Percentiles rank a stretch among this genome's conserved stretches.
phyloP scores from a whole-genome alignment of 2,797 vertebrate species.

The Sebastes cheni region DNA sequence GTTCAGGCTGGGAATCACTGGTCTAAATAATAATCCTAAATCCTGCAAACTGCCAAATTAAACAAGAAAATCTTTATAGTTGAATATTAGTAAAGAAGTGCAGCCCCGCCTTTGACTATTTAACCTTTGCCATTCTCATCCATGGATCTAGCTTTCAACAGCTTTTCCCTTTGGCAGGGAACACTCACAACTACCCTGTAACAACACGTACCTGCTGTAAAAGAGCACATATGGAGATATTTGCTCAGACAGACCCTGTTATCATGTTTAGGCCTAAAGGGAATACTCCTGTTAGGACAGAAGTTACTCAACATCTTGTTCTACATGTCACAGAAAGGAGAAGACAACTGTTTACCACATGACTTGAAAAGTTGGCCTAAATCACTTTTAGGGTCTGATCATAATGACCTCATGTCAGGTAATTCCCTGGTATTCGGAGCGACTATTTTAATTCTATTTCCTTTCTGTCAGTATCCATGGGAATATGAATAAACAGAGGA shows the following conservation, averaged over 20 bases:
- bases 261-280: slow-evolving; percentile 40
- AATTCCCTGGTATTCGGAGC: slow-evolving; percentile 60
- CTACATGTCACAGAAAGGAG: neutral
- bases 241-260: slow-evolving; percentile 40
- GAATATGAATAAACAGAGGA: slow-evolving; percentile 69
- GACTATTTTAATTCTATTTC: slow-evolving; percentile 55
- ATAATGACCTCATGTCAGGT: slow-evolving; percentile 49
- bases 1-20: neutral
- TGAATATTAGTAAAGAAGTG: neutral
- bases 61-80: neutral
- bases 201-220: slow-evolving; percentile 43
- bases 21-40: neutral
- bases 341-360: neutral
- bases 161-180: slow-evolving; percentile 13
- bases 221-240: slow-evolving; percentile 20
- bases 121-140: neutral
- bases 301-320: slow-evolving; percentile 17
- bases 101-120: neutral
- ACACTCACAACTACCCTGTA: slow-evolving; percentile 22
- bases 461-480: slow-evolving; percentile 74
- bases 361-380: neutral
- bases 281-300: slow-evolving; percentile 13
- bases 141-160: slow-evolving; percentile 19
- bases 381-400: slow-evolving; percentile 26
- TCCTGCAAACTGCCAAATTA: neutral